These are phyloP conservation scores for Lineus longissimus DNA, from an alignment of 1,140 invertebrate genomes.

Conservation along the genomic window DNA sequence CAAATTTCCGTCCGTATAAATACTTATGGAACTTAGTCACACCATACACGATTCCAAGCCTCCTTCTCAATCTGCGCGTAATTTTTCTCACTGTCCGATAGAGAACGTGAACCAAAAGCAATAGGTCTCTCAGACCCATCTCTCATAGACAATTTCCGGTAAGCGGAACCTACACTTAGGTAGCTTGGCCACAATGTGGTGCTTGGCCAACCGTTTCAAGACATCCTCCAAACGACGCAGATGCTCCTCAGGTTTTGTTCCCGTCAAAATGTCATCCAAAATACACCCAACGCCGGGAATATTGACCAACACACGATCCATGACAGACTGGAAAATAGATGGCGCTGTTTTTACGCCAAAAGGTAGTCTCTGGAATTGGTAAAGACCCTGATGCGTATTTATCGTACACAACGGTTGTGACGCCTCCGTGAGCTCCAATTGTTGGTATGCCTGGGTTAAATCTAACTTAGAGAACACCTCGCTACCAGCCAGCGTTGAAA, in stretches of 20 bases:
- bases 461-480: slow-evolving; percentile 24
- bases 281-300: slow-evolving; percentile 6
- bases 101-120: slow-evolving; percentile 4
- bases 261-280: slow-evolving; percentile 20
- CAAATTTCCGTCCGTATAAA: no score
- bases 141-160: slow-evolving; percentile 5
- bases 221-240: not conserved
- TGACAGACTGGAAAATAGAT: slow-evolving; percentile 54
- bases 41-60: no score
- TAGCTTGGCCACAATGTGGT: slow-evolving; percentile 5
- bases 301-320: slow-evolving; percentile 43
- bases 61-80: no score
- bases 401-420: slow-evolving; percentile 17
- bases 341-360: slow-evolving; percentile 57
- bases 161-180: slow-evolving; percentile 11
- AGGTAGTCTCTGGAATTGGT: slow-evolving; percentile 15
- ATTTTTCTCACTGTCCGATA: no score
- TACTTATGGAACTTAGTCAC: no score
- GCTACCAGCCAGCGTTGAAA: slow-evolving; percentile 14
- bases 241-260: slow-evolving; percentile 3
- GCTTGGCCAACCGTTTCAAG: not conserved
- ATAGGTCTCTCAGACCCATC: no score
- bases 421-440: slow-evolving; percentile 20
- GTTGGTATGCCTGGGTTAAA: slow-evolving; percentile 25
- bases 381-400: slow-evolving; percentile 33